phyloP scores from a whole-genome alignment of 2,888 invertebrate genomes.

The Chirona hameri region DNA sequence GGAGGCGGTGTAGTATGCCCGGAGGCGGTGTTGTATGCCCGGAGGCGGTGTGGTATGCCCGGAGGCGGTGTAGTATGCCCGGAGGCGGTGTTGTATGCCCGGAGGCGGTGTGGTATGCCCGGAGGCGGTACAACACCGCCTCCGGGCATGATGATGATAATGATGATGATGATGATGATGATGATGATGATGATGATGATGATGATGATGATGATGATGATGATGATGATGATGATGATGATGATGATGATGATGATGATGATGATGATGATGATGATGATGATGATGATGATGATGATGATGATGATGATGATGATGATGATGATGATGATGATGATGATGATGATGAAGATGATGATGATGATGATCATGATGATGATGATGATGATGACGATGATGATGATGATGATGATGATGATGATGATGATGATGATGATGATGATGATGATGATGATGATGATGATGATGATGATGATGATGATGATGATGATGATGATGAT shows the following conservation, averaged over 20 bases:
- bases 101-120: too few species aligned
- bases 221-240: conserved; percentile 22
- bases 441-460: conserved; percentile 22
- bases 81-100: too few species aligned
- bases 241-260: conserved; percentile 22
- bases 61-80: too few species aligned
- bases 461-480: conserved; percentile 22
- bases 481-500: conserved; percentile 22
- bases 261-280: conserved; percentile 22
- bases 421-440: conserved; percentile 22
- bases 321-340: conserved; percentile 22
- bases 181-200: conserved; percentile 22
- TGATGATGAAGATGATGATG: conserved; percentile 12
- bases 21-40: too few species aligned
- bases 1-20: too few species aligned
- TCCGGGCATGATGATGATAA: too few species aligned
- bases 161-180: conserved; percentile 22
- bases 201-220: conserved; percentile 22
- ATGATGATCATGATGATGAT: conserved; percentile 12
- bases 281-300: conserved; percentile 22
- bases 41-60: too few species aligned
- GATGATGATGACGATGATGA: conserved; percentile 22
- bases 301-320: conserved; percentile 22
- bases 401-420: conserved; percentile 22
- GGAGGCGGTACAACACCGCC: too few species aligned